A percentile compares a stretch with the other conserved stretches of the same genome.
These are phyloP conservation scores for Leistus spinibarbis DNA, from an alignment of 2,888 invertebrate genomes.

Conservation along the genomic window DNA sequence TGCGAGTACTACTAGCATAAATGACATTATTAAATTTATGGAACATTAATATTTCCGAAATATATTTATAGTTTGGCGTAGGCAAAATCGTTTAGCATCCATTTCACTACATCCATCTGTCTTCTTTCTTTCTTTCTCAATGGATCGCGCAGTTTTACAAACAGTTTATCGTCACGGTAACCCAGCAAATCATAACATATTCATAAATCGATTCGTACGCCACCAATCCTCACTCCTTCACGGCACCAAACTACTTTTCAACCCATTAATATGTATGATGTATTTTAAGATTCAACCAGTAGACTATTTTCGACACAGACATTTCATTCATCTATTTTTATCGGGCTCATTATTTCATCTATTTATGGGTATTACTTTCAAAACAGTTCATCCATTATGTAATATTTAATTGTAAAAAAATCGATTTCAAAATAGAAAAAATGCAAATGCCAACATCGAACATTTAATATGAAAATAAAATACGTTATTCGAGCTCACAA, in stretches of 20 bases:
- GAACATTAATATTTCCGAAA: constrained; percentile 19
- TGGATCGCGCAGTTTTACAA: background rate
- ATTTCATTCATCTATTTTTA: background rate
- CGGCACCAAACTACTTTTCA: background rate
- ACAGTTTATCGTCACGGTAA: background rate
- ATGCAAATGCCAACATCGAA: background rate
- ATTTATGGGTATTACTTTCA: background rate
- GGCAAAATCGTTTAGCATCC: constrained; percentile 1
- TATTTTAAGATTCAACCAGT: background rate
- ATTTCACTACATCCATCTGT: background rate
- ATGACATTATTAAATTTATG: constrained; percentile 20
- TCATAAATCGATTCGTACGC: constrained; percentile 6
- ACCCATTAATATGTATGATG: background rate
- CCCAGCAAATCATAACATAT: constrained; percentile 12
- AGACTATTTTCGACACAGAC: background rate
- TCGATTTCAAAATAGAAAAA: background rate
- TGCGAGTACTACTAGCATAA: background rate
- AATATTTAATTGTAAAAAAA: background rate
- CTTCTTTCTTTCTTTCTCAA: background rate
- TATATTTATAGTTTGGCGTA: constrained; percentile 16
- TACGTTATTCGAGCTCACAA: background rate
- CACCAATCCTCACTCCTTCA: background rate
- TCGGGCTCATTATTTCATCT: background rate
- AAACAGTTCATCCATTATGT: background rate
- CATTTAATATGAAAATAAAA: background rate